A percentile compares a stretch with the other conserved stretches of the same genome.
phyloP scores from a whole-genome alignment of 2,888 invertebrate species.

The Drosophila kuntzei region DNA sequence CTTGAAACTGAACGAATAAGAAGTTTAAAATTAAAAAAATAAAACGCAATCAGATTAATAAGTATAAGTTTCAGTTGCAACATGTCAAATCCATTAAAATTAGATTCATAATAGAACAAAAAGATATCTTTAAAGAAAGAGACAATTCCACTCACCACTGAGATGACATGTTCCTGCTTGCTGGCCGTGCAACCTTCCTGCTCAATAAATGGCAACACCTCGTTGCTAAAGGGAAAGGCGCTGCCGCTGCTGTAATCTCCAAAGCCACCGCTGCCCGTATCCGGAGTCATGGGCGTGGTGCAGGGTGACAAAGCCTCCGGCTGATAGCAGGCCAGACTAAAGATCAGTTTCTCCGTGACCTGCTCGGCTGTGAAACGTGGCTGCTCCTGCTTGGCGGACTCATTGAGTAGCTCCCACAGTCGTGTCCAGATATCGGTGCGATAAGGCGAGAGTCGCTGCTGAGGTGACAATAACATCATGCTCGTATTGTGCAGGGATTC shows the following conservation, averaged over 20 bases:
- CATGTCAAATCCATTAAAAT: no score
- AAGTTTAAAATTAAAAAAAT: no score
- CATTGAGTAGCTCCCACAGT: constrained; percentile 90
- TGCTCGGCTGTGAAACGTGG: constrained; percentile 89
- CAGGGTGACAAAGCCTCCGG: constrained; percentile 94
- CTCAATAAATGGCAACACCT: constrained; percentile 92
- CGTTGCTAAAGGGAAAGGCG: constrained; percentile 85
- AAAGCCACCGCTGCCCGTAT: constrained; percentile 85
- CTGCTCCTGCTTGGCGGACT: constrained; percentile 87
- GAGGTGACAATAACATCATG: constrained; percentile 93
- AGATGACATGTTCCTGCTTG: constrained; percentile 94
- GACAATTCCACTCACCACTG: constrained; percentile 88
- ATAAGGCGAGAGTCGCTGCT: constrained; percentile 93
- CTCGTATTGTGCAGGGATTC: constrained; percentile 93
- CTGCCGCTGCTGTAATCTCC: constrained; percentile 86
- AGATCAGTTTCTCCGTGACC: constrained; percentile 91
- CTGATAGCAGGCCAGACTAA: constrained; percentile 93
- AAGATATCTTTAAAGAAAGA: neutral
- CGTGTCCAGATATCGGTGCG: constrained; percentile 93
- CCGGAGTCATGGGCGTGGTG: constrained; percentile 93
- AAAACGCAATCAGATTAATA: no score
- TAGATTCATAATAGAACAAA: no score
- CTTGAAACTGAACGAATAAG: no score
- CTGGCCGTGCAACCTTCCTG: constrained; percentile 94
- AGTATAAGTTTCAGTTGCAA: no score